Evolutionary conservation across 2,888 invertebrate genomes (phyloP).

Genomic region (Habrosyne pyritoides): DNA sequence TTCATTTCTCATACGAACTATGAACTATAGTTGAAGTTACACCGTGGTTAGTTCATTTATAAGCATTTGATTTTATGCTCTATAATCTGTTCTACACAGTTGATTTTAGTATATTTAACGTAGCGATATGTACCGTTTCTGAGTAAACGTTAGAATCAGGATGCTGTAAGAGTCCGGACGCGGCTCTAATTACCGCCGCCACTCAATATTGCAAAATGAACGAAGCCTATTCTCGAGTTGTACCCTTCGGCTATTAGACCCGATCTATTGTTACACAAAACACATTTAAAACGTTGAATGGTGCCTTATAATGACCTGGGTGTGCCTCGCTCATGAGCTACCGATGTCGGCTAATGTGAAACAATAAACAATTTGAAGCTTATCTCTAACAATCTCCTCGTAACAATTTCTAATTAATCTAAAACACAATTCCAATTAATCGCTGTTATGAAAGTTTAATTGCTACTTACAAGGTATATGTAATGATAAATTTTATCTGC

Average conservation of each 20-base stretch:
- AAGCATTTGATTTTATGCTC: conserved; percentile 29
- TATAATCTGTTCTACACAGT: conserved; percentile 22
- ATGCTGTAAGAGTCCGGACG: conserved; percentile 77
- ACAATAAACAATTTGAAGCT: conserved; percentile 61
- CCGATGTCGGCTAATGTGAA: conserved; percentile 50
- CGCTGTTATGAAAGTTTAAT: conserved; percentile 73
- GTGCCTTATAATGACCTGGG: conserved; percentile 68
- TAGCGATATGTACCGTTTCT: conserved; percentile 28
- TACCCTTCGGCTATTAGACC: conserved; percentile 69
- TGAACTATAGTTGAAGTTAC: conserved; percentile 43
- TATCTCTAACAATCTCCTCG: conserved; percentile 56
- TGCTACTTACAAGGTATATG: conserved; percentile 46
- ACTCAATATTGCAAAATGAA: conserved; percentile 78
- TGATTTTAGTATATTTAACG: conserved; percentile 15
- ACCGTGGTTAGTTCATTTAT: conserved; percentile 31
- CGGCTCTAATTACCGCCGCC: conserved; percentile 77
- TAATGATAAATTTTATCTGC: conserved; percentile 50
- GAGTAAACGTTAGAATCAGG: conserved; percentile 70
- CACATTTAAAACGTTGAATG: conserved; percentile 64
- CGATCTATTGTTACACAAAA: conserved; percentile 70
- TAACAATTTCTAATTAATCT: conserved; percentile 76
- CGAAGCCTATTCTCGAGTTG: conserved; percentile 61
- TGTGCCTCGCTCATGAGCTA: conserved; percentile 45
- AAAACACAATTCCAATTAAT: conserved; percentile 65
- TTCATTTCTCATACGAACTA: conserved; percentile 26